Evolutionary conservation across 2,888 invertebrate genomes (phyloP), one percentile per base, ranked within the genome.

Genomic region (Drosophila subsilvestris): DNA sequence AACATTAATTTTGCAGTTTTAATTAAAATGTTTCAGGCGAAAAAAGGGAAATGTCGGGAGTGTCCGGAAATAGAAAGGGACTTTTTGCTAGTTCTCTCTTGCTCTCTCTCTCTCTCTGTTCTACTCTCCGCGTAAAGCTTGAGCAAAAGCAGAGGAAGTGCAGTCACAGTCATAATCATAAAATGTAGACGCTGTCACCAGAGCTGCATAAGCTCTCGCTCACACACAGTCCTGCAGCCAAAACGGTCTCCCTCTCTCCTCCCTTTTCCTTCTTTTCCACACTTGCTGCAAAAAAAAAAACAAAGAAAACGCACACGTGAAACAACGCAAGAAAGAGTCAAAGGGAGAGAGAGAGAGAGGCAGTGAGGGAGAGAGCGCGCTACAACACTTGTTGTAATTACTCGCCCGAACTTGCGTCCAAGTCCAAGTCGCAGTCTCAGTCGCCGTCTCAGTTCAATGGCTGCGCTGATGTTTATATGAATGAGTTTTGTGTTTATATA

Each of bases 1-100:
- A 37, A 76, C 86, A 86, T 86, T 83, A 80, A 88, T 86, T 86
- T 78, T 88, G 81, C 79, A 83, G 69, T 88, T 86, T 89, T 89
- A 86, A 86, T 86, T 86, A 89, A 86, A 89, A 86, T 75, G 75
- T 76, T 88, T 51, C 61, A 63, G 60, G 54, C 10, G 22, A 12
- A 14, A 54, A 61, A 12, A 20, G 49, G 37, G 45, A 73, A 60
- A 61, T 20, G 72, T 32, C 43, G 53, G 29, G 25, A 47, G 42
- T 18, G 44, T 75, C 63, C 48, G 66, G 37, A 29, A 55, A 47
- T 58, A 29, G 18, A 37, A 37, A 51, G 22, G 50, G n/a, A 53
- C 20, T 59, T 69, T 44, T n/a, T 43, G 22, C n/a, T n/a, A 37
- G 32, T 47, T 51, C 54, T 57, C 66, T 65, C 20, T 20, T 6